Base-by-base conservation (phyloP, 2,113 vertebrate genomes). In the Dicaeum eximium region DNA sequence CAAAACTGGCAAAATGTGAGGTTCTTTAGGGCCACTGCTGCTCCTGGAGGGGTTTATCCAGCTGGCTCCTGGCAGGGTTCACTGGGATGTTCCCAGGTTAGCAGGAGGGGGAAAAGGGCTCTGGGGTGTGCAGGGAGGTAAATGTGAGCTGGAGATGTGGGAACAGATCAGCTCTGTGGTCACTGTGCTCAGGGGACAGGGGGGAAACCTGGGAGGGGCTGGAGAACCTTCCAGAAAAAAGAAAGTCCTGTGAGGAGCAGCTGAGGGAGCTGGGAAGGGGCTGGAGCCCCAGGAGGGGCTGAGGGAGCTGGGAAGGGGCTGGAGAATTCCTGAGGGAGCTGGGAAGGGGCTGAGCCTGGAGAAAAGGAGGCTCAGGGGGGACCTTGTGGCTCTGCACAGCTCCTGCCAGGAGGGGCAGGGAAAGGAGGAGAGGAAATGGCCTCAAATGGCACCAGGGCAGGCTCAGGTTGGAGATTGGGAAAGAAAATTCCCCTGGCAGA, bases 1-100 rank as follows among this genome's bases (percentile, higher is more conserved):
- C 31, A 30, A 8, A 47, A 51, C 0, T 8, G 20, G 13, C 35
- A 47, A 7, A n/a, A 15, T 19, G 6, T 6, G 2, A n/a, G 72
- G 4, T 33, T 81, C 66, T 17, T 6, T 47, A 23, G 48, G 24
- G 12, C 17, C 22, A 13, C 51, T 5, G 1, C 0, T 1, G 13
- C 2, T 40, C 30, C 60, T 40, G 40, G 10, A 23, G 50, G 69
- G 18, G 5, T 19, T 16, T 33, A 19, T 56, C 33, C 54, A 23
- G 31, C 13, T 44, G 10, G 40, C 67, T n/a, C 6, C 33, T 58
- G 44, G 35, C 23, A 58, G 4, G 35, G 33, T 86, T 71, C 17
- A 6, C 4, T 19, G 14, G 27, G 18, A 37, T 28, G 13, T 18
- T 15, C 21, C 15, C 42, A 23, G n/a, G 27, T 65, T 33, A 61